Evolutionary conservation across 2,888 invertebrate species (phyloP).

Genomic region (Erannis defoliaria): DNA sequence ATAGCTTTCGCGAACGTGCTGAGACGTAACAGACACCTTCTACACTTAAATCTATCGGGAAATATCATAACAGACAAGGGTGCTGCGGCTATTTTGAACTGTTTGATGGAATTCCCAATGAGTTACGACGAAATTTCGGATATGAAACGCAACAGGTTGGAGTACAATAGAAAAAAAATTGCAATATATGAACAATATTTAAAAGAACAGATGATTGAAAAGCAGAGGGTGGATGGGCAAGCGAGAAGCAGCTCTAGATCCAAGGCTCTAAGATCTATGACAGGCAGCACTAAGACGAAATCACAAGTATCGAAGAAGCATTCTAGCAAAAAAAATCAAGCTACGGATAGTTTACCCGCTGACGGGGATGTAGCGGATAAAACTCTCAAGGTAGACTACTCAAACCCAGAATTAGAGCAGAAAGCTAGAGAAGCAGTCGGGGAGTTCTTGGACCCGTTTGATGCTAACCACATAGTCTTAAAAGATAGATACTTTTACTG

Average conservation of each 20-base stretch:
- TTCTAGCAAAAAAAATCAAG: neutral
- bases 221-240: neutral
- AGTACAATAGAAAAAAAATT: constrained; percentile 47
- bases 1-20: constrained; percentile 54
- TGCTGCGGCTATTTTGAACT: constrained; percentile 51
- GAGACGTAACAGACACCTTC: constrained; percentile 59
- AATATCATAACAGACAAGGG: constrained; percentile 63
- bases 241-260: neutral
- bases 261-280: neutral
- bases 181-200: constrained; percentile 46
- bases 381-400: neutral
- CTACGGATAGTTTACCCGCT: neutral
- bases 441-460: constrained; percentile 54
- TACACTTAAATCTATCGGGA: constrained; percentile 64
- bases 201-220: constrained; percentile 37
- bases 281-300: neutral
- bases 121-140: constrained; percentile 49
- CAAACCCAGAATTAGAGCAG: constrained; percentile 42
- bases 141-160: constrained; percentile 41
- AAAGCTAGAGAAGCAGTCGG: constrained; percentile 49
- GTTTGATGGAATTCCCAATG: constrained; percentile 58
- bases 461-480: constrained; percentile 37
- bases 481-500: constrained; percentile 47
- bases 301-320: neutral
- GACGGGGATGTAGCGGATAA: neutral